Evolutionary conservation across 2,113 vertebrate genomes (phyloP).

Genomic region (Microcebus ravelobensis): DNA sequence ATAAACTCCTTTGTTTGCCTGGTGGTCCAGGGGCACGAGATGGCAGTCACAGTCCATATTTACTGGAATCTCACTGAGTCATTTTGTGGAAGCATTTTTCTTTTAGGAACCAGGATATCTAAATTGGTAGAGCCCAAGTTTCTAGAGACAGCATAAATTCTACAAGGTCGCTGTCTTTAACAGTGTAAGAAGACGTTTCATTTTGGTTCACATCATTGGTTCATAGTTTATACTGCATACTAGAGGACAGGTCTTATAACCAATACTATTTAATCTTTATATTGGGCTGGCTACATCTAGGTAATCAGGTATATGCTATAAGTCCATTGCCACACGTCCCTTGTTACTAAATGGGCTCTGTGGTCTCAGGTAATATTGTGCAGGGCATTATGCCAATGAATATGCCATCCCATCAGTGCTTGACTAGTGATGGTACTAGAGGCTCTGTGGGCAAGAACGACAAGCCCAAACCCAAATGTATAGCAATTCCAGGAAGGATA

Average conservation of each 20-base stretch:
- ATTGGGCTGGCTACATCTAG: not conserved
- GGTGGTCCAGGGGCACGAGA: not conserved
- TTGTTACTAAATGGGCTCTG: not conserved
- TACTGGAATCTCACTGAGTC: too few relatives aligned
- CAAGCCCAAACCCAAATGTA: not conserved
- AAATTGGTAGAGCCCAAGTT: not conserved
- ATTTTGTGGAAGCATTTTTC: not conserved
- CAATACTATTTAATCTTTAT: not conserved
- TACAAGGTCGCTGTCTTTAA: too few relatives aligned
- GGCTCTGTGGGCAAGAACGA: not conserved
- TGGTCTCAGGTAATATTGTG: not conserved
- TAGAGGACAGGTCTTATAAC: not conserved
- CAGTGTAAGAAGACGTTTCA: too few relatives aligned
- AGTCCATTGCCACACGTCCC: accelerated
- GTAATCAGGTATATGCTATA: not conserved
- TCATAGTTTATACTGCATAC: not conserved
- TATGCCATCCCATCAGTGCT: not conserved
- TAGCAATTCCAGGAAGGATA: not conserved
- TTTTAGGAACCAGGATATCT: not conserved
- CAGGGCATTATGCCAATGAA: not conserved
- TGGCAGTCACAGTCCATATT: not conserved
- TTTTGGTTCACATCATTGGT: not conserved
- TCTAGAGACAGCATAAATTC: not conserved
- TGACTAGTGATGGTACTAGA: not conserved
- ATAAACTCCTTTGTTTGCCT: not conserved